Conservation (phyloP, 2,888 invertebrate genomes). For the Lasioglossum malachurum region DNA sequence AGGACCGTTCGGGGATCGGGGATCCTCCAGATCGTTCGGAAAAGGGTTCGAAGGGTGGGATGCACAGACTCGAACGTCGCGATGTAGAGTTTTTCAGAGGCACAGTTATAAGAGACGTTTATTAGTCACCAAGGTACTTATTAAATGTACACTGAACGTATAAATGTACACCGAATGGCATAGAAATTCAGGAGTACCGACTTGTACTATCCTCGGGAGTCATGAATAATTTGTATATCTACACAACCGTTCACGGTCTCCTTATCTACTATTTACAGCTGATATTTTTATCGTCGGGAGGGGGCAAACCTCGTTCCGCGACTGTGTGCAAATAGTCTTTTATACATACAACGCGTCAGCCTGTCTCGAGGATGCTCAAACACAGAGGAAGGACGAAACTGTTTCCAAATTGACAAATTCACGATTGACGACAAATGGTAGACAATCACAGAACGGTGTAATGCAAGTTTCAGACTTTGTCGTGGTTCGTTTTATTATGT, state of each 20-base stretch:
- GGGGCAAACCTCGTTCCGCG: conserved; percentile 20
- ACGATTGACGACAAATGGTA: neutral
- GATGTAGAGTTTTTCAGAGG: conserved; percentile 36
- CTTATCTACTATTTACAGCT: conserved; percentile 67
- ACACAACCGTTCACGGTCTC: conserved; percentile 33
- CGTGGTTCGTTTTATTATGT: neutral
- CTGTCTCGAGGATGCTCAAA: conserved; percentile 6
- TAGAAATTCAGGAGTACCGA: conserved; percentile 65
- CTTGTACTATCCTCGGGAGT: conserved; percentile 68
- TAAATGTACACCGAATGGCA: conserved; percentile 69
- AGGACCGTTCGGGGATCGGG: neutral
- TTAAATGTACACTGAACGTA: conserved; percentile 69
- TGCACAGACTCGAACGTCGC: neutral
- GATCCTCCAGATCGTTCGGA: neutral
- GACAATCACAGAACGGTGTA: neutral
- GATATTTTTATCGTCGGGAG: conserved; percentile 32
- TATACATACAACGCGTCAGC: conserved; percentile 59
- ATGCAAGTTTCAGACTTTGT: neutral
- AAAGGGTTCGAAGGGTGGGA: neutral
- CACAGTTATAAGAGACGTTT: conserved; percentile 66
- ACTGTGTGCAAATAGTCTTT: conserved; percentile 53
- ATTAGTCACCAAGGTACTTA: conserved; percentile 69
- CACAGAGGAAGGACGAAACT: neutral
- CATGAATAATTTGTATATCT: conserved; percentile 53
- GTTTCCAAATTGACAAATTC: neutral